Evolutionary conservation across 2,113 vertebrate genomes (phyloP).

Genomic region (Limnothrissa miodon): DNA sequence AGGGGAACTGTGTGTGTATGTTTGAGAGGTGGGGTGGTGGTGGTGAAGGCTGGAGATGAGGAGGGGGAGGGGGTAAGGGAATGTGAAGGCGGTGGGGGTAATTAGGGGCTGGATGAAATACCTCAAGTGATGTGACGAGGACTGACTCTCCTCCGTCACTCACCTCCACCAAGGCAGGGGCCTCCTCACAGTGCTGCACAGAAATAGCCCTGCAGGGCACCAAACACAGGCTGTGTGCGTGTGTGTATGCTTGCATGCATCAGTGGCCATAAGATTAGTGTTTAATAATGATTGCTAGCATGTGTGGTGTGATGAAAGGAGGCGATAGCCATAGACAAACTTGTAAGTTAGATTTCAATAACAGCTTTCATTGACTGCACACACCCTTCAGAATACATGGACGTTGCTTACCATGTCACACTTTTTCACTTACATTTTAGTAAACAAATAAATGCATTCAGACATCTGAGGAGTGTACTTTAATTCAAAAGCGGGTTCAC

Average conservation of each 20-base stretch:
- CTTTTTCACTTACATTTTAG: not conserved
- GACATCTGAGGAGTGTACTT: not conserved
- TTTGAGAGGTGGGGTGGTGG: slow-evolving; percentile 27
- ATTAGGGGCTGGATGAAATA: slow-evolving; percentile 52
- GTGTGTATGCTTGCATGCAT: not conserved
- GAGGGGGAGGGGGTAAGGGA: slow-evolving; percentile 20
- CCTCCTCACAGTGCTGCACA: not conserved
- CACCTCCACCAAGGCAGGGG: not conserved
- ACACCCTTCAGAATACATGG: not conserved
- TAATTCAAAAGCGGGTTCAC: not conserved
- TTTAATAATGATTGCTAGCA: not conserved
- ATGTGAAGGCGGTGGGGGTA: slow-evolving; percentile 25
- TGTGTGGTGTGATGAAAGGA: not conserved
- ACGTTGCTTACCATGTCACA: not conserved
- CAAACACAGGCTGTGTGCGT: not conserved
- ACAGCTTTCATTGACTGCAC: not conserved
- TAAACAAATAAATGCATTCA: not conserved
- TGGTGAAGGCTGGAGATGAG: no score
- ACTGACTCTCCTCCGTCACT: slow-evolving; percentile 8
- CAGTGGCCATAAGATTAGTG: not conserved
- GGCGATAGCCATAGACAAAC: not conserved
- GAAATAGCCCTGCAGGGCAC: not conserved
- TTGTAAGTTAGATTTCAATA: not conserved
- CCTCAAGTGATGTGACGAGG: slow-evolving; percentile 48
- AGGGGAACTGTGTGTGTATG: not conserved